A percentile compares a stretch with the other conserved stretches of the same genome.
These are phyloP conservation scores for Pseudorasbora parva DNA, from an alignment of 2,113 vertebrate genomes.

Conservation along the genomic window DNA sequence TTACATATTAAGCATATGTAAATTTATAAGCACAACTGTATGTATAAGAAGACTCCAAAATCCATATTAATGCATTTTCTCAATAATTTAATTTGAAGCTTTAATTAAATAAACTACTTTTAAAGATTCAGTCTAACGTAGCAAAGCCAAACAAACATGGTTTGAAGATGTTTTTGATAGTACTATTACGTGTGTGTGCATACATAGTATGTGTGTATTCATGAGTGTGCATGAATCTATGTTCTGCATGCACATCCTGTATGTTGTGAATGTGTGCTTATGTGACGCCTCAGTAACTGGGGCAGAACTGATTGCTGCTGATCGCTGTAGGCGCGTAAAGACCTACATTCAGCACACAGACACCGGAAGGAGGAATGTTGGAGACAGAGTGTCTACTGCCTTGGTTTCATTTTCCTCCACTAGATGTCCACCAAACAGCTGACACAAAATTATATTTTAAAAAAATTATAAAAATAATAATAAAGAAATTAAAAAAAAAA, in stretches of 20 bases:
- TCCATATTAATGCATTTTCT: neutral
- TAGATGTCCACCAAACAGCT: conserved; percentile 24
- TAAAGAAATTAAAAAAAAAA: neutral
- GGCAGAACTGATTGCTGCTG: conserved; percentile 86
- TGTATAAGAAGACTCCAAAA: neutral
- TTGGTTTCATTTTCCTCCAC: conserved; percentile 3
- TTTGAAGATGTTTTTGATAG: neutral
- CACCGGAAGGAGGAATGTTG: conserved; percentile 1
- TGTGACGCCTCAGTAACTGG: conserved; percentile 78
- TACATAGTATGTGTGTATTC: neutral
- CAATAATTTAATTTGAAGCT: neutral
- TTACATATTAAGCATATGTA: neutral
- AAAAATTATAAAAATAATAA: neutral
- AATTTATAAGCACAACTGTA: neutral
- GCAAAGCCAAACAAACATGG: neutral
- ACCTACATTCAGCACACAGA: conserved; percentile 76
- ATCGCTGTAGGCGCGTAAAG: conserved; percentile 78
- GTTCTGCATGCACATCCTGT: conserved; percentile 34
- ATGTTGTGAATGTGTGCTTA: conserved; percentile 56
- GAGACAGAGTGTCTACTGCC: neutral
- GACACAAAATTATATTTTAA: neutral
- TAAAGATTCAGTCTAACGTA: neutral
- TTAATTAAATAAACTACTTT: neutral
- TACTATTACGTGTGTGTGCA: neutral
- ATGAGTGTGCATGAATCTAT: conserved; percentile 32